A percentile compares a stretch with the other conserved stretches of the same genome.
phyloP scores from a whole-genome alignment of 2,113 vertebrate genomes.

The Pituophis catenifer region DNA sequence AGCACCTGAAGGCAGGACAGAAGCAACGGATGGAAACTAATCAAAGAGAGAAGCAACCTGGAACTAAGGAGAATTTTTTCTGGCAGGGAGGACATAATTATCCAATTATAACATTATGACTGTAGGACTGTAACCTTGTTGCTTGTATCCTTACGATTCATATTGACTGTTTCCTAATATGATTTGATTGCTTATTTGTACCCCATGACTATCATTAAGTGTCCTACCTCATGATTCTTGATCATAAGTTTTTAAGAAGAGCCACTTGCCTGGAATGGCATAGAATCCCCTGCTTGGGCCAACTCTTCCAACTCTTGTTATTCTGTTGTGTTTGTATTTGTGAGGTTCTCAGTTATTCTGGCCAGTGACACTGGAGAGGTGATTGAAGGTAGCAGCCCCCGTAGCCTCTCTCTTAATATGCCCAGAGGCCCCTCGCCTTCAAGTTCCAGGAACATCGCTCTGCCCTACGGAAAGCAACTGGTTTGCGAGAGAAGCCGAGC shows the following conservation, averaged over 20 bases:
- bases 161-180: too few relatives aligned
- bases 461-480: too few relatives aligned
- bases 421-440: neutral
- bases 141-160: too few relatives aligned
- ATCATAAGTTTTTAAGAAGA: neutral
- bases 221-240: too few relatives aligned
- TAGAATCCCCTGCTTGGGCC: neutral
- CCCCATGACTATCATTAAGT: too few relatives aligned
- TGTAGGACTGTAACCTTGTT: too few relatives aligned
- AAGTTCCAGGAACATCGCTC: neutral
- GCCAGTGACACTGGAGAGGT: neutral
- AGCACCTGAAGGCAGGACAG: neutral
- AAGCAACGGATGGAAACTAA: neutral
- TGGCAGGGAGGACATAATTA: neutral
- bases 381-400: neutral
- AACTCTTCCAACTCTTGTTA: neutral
- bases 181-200: too few relatives aligned
- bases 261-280: neutral
- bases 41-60: neutral
- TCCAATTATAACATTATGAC: too few relatives aligned
- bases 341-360: neutral
- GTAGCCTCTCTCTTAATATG: neutral
- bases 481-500: neutral
- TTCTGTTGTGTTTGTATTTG: neutral
- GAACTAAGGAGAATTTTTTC: neutral